Evolutionary conservation across 2,888 invertebrate species (phyloP).

Genomic region (Agriopis marginaria): DNA sequence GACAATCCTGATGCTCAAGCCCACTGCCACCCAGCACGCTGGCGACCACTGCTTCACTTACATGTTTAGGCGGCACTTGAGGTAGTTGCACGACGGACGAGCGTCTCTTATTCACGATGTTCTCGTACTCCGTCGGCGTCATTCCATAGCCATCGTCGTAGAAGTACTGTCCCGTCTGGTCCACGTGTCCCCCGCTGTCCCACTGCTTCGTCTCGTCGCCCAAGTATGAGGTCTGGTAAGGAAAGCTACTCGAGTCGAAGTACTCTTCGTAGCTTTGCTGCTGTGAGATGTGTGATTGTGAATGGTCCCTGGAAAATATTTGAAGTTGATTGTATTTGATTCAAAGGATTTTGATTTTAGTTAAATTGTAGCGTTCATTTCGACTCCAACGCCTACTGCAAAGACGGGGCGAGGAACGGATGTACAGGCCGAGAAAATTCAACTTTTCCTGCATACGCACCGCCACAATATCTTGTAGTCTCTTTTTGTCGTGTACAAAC

Average conservation of each 20-base stretch:
- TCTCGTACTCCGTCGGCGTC: constrained; percentile 86
- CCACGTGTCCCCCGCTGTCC: constrained; percentile 88
- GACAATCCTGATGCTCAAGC: too few relatives aligned
- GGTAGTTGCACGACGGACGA: constrained; percentile 83
- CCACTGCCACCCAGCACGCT: not conserved
- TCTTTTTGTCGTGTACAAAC: too few relatives aligned
- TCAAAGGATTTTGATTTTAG: not conserved
- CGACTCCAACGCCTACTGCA: too few relatives aligned
- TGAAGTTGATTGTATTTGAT: not conserved
- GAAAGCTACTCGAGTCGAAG: constrained; percentile 88
- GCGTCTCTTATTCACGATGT: constrained; percentile 84
- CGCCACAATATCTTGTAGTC: too few relatives aligned
- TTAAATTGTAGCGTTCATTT: too few relatives aligned
- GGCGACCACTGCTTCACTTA: constrained; percentile 27
- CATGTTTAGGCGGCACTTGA: constrained; percentile 82
- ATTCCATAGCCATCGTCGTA: constrained; percentile 75
- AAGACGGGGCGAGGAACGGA: too few relatives aligned
- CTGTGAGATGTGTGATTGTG: constrained; percentile 78
- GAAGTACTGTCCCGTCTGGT: constrained; percentile 83
- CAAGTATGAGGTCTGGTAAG: constrained; percentile 85
- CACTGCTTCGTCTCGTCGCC: constrained; percentile 90
- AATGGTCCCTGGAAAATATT: constrained; percentile 76
- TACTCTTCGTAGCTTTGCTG: constrained; percentile 88
- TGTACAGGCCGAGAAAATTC: too few relatives aligned
- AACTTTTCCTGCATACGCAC: too few relatives aligned